Evolutionary conservation across 1,140 invertebrate species (phyloP).

Genomic region (Papilio helenus): DNA sequence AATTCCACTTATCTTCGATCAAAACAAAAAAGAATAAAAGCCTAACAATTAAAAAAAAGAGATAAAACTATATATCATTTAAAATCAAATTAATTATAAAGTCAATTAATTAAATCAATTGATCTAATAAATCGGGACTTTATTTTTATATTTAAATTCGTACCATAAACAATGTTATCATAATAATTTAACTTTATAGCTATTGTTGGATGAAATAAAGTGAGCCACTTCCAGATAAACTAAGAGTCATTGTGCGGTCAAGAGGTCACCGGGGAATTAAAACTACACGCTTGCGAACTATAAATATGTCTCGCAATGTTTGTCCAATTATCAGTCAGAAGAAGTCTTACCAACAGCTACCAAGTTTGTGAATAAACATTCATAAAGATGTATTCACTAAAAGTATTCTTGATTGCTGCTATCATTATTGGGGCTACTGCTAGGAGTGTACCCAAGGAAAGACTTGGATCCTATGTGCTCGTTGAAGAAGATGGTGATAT

Average conservation of each 20-base stretch:
- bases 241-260: neutral
- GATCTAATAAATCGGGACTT: no score
- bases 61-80: no score
- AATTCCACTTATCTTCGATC: neutral
- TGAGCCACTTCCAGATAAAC: neutral
- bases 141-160: no score
- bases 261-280: constrained; percentile 18
- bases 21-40: neutral
- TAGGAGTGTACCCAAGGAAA: neutral
- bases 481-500: constrained; percentile 7
- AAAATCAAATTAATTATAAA: no score
- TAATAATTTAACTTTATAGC: neutral
- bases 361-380: neutral
- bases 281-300: neutral
- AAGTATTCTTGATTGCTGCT: constrained; percentile 36
- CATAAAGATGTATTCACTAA: constrained; percentile 8
- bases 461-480: constrained; percentile 4
- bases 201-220: neutral
- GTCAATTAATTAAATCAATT: no score
- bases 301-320: neutral
- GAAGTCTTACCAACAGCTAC: constrained; percentile 34
- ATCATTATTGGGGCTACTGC: constrained; percentile 38
- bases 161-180: no score
- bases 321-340: constrained; percentile 24
- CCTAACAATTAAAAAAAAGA: no score